Evolutionary conservation across 1,140 invertebrate species (phyloP).

Genomic region (Dreissena polymorpha): DNA sequence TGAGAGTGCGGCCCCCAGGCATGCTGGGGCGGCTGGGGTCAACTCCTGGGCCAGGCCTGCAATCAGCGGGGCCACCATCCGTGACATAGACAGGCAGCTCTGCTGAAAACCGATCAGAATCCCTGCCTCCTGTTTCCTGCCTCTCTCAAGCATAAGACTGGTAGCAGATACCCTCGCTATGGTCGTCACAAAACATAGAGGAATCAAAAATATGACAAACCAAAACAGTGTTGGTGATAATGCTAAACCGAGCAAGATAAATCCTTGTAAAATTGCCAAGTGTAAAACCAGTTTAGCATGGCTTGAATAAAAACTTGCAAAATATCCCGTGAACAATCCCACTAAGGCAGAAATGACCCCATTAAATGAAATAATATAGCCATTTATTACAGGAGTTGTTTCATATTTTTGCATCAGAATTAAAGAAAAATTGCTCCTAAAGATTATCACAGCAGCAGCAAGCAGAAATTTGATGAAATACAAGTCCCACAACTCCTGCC

Average conservation of each 20-base stretch:
- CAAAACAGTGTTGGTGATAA: conserved; percentile 54
- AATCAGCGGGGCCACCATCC: conserved; percentile 78
- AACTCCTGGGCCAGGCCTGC: conserved; percentile 73
- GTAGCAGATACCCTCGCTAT: conserved; percentile 72
- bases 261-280: conserved; percentile 66
- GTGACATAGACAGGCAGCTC: conserved; percentile 75
- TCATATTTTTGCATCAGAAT: conserved; percentile 73
- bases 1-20: conserved; percentile 63
- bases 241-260: conserved; percentile 63
- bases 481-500: conserved; percentile 77
- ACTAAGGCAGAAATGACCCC: conserved; percentile 72
- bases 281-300: conserved; percentile 70
- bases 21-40: conserved; percentile 63
- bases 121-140: conserved; percentile 66
- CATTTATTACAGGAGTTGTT: conserved; percentile 71
- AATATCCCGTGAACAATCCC: conserved; percentile 74
- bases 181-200: conserved; percentile 75
- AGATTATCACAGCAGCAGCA: conserved; percentile 78
- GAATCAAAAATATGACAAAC: conserved; percentile 68
- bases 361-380: conserved; percentile 79
- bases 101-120: conserved; percentile 76
- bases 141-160: conserved; percentile 72
- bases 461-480: conserved; percentile 78
- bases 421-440: conserved; percentile 76
- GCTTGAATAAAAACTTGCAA: conserved; percentile 74